phyloP scores from a whole-genome alignment of 2,888 invertebrate species.

The Periphyllus acericola region DNA sequence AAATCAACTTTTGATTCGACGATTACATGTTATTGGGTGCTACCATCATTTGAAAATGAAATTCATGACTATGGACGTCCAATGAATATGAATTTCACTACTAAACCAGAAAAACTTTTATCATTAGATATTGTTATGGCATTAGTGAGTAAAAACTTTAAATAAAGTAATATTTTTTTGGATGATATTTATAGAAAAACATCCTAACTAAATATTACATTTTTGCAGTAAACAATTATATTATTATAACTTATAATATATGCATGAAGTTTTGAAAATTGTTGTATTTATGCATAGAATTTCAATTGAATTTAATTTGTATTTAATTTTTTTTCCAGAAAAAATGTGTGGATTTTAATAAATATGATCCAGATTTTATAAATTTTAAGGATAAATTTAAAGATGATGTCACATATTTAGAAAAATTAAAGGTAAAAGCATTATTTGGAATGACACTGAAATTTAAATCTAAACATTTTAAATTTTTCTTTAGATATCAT shows the following conservation, averaged over 20 bases:
- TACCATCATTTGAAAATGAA: conserved; percentile 93
- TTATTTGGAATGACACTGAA: not conserved
- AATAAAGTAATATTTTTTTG: not conserved
- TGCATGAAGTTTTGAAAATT: conserved; percentile 33
- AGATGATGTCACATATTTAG: conserved; percentile 80
- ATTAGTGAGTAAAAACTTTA: conserved; percentile 22
- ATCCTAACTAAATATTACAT: no score
- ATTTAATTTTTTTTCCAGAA: conserved; percentile 68
- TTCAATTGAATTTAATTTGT: no score
- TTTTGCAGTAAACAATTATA: no score
- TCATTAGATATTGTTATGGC: conserved; percentile 49
- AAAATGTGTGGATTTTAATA: conserved; percentile 85
- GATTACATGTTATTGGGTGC: conserved; percentile 90
- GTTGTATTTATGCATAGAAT: no score
- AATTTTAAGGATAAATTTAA: conserved; percentile 77
- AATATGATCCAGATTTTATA: conserved; percentile 75
- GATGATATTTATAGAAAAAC: conserved; percentile 29
- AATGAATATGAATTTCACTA: conserved; percentile 79
- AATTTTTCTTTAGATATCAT: conserved; percentile 70
- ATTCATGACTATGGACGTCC: conserved; percentile 93
- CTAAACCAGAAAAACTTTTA: conserved; percentile 44
- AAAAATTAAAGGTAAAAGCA: conserved; percentile 77
- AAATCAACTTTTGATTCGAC: conserved; percentile 81
- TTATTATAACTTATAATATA: no score
- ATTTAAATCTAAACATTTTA: not conserved